Evolutionary conservation across 2,797 vertebrate species (phyloP).

Genomic region (Telmatherina bonti): DNA sequence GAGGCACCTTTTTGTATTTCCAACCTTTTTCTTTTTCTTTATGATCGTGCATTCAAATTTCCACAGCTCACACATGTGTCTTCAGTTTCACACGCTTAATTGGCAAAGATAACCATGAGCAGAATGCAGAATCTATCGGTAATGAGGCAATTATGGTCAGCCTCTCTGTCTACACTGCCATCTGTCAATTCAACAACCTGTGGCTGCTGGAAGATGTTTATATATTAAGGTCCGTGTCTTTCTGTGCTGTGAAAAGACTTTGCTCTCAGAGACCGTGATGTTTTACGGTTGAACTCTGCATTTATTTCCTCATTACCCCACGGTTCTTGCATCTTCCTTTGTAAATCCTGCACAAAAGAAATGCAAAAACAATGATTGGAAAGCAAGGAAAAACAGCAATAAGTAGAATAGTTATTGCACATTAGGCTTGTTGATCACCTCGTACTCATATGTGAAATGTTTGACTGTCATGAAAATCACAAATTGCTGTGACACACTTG

Average conservation of each 20-base stretch:
- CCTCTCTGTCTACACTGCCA: constrained; percentile 59
- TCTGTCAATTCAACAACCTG: constrained; percentile 78
- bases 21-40: constrained; percentile 24
- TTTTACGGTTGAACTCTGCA: constrained; percentile 48
- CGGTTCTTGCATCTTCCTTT: constrained; percentile 13
- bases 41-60: constrained; percentile 48
- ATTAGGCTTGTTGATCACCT: not conserved
- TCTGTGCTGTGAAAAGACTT: constrained; percentile 27
- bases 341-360: not conserved
- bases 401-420: not conserved
- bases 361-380: not conserved
- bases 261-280: constrained; percentile 36
- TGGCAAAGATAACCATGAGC: constrained; percentile 64
- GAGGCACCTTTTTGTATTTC: constrained; percentile 50
- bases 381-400: not conserved
- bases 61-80: constrained; percentile 40
- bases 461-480: not conserved
- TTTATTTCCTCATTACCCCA: constrained; percentile 45
- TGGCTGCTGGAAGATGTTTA: constrained; percentile 61
- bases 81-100: constrained; percentile 56
- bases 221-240: constrained; percentile 48
- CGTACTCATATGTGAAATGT: not conserved
- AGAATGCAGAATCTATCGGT: constrained; percentile 63
- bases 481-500: not conserved
- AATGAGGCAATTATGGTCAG: constrained; percentile 71